Percentiles rank a stretch among this genome's conserved stretches.
Conservation (phyloP, 92 coral and sea anemone species). For the Chrysogorgia sp. region DNA sequence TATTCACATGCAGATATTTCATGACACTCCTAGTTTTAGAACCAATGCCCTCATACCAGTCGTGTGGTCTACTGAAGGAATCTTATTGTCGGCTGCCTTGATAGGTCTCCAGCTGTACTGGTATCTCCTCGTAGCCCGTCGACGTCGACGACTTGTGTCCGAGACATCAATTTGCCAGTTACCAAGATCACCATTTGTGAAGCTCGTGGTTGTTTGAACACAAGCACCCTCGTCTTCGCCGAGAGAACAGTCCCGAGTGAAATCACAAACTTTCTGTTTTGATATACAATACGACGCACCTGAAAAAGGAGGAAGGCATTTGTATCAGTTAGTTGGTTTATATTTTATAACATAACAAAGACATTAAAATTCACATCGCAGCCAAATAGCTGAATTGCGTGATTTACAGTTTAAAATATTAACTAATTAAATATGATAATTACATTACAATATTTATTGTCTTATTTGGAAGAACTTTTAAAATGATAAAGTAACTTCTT, state of each 20-base stretch:
- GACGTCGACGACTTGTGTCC: conserved; percentile 46
- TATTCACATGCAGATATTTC: background rate
- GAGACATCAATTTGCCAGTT: conserved; percentile 88
- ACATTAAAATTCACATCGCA: too few relatives aligned
- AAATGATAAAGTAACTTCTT: too few relatives aligned
- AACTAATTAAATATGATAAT: too few relatives aligned
- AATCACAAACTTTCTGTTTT: conserved; percentile 77
- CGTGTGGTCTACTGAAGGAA: conserved; percentile 87
- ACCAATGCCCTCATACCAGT: conserved; percentile 56
- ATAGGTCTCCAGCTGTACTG: conserved; percentile 83
- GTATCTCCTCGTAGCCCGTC: conserved; percentile 59
- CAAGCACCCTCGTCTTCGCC: conserved; percentile 87
- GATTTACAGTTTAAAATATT: too few relatives aligned
- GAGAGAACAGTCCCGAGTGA: conserved; percentile 73
- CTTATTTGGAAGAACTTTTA: too few relatives aligned
- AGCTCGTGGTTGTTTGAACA: conserved; percentile 67
- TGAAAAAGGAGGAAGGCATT: background rate
- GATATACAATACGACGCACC: conserved; percentile 28
- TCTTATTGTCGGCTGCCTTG: conserved; percentile 51
- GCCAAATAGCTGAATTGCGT: too few relatives aligned
- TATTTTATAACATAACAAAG: too few relatives aligned
- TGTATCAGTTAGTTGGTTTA: too few relatives aligned
- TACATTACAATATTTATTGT: too few relatives aligned
- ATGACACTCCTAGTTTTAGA: background rate
- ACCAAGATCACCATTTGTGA: conserved; percentile 83